Evolutionary conservation across 2,113 vertebrate genomes (phyloP).

Genomic region (Nycticorax nycticorax): DNA sequence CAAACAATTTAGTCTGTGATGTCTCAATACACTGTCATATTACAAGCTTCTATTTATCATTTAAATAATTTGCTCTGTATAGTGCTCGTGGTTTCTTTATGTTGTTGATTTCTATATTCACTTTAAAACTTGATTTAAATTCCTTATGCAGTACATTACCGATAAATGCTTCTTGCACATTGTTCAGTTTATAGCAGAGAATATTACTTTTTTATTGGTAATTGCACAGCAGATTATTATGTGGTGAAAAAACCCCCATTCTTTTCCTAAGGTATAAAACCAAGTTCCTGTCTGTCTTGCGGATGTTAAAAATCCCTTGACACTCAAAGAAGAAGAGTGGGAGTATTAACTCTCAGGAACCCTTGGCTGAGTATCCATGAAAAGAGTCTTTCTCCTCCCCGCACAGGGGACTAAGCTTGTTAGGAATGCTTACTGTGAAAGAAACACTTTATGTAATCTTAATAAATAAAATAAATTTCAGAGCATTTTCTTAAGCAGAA

Average conservation of each 20-base stretch:
- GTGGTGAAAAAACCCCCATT: conserved; percentile 77
- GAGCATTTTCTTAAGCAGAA: conserved; percentile 49
- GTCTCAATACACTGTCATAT: neutral
- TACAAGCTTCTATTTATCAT: neutral
- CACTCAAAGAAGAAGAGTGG: conserved; percentile 81
- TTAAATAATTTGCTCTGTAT: conserved; percentile 22
- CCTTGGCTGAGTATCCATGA: conserved; percentile 74
- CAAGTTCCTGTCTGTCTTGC: conserved; percentile 84
- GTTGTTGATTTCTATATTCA: conserved; percentile 47
- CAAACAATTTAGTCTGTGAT: neutral
- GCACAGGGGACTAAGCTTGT: conserved; percentile 58
- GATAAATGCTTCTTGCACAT: conserved; percentile 70
- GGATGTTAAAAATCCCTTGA: conserved; percentile 86
- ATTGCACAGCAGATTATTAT: conserved; percentile 78
- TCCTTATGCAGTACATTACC: conserved; percentile 67
- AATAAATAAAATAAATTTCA: conserved; percentile 72
- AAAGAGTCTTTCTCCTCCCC: conserved; percentile 74
- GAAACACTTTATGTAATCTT: conserved; percentile 73
- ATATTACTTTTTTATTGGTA: conserved; percentile 81
- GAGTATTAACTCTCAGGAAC: conserved; percentile 80
- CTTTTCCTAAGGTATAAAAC: conserved; percentile 80
- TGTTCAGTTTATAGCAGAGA: conserved; percentile 73
- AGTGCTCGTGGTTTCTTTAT: conserved; percentile 16
- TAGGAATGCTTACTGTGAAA: conserved; percentile 71
- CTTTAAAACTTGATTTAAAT: conserved; percentile 70